Evolutionary conservation across 2,888 invertebrate genomes (phyloP).

Genomic region (Ophion ventricosus): DNA sequence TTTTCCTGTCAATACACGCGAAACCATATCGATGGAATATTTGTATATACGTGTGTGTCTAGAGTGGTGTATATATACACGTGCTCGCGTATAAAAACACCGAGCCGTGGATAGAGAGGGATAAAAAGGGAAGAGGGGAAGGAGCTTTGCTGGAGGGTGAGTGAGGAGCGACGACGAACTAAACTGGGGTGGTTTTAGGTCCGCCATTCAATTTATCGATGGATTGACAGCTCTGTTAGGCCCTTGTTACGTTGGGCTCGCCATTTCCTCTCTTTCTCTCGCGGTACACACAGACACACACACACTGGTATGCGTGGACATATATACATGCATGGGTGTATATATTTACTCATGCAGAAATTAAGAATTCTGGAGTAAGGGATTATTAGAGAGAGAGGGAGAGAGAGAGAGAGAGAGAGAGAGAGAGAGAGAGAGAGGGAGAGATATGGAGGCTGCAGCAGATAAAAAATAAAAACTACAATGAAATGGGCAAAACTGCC

Average conservation of each 20-base stretch:
- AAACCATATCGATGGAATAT: constrained; percentile 71
- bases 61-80: background rate
- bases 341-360: background rate
- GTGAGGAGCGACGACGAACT: constrained; percentile 72
- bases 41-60: constrained; percentile 37
- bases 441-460: no score
- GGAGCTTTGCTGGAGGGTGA: background rate
- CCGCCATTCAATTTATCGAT: constrained; percentile 82
- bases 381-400: no score
- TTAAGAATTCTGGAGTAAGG: background rate
- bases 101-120: constrained; percentile 22
- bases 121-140: constrained; percentile 3
- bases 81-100: constrained; percentile 34
- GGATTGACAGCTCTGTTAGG: constrained; percentile 83
- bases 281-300: background rate
- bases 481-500: no score
- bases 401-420: no score
- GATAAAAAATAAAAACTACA: no score
- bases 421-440: no score
- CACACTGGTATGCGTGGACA: background rate
- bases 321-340: no score
- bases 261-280: constrained; percentile 66
- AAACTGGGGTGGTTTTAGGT: constrained; percentile 81
- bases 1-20: constrained; percentile 58
- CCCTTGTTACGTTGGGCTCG: constrained; percentile 78